A percentile compares a stretch with the other conserved stretches of the same genome.
These are phyloP conservation scores for Hippocampus abdominalis DNA, from an alignment of 2,113 vertebrate species.

Conservation along the genomic window DNA sequence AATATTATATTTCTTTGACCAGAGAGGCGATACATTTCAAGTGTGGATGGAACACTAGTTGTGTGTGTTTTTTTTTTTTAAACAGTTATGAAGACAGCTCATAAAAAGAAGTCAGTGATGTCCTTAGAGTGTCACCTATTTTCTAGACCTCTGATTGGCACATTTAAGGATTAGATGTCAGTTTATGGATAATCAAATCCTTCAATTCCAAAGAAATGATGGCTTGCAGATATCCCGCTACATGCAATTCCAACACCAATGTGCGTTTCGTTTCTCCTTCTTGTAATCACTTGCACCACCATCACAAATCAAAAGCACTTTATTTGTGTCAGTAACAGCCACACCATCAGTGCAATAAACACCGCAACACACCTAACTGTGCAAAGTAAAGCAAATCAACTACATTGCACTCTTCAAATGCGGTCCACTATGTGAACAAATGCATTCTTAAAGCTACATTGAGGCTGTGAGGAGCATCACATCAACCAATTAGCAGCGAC, in stretches of 20 bases:
- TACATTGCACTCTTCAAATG: neutral
- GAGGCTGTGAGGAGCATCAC: constrained; percentile 35
- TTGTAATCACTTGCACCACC: constrained; percentile 1
- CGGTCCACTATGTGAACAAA: constrained; percentile 3
- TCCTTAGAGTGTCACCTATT: no score
- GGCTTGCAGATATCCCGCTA: neutral
- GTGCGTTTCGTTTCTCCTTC: neutral
- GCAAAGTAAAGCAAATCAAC: constrained; percentile 1
- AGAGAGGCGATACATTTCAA: no score
- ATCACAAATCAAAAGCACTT: constrained; percentile 30
- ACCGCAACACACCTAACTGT: constrained; percentile 12
- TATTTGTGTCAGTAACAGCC: neutral
- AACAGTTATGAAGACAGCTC: no score
- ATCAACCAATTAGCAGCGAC: constrained; percentile 29
- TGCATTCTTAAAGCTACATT: constrained; percentile 33
- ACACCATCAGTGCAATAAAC: neutral
- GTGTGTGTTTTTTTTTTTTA: no score
- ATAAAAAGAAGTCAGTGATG: no score
- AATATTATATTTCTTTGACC: no score
- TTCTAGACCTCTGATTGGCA: no score
- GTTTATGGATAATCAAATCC: no score
- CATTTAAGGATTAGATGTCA: no score
- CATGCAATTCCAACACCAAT: neutral
- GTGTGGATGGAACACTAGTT: no score
- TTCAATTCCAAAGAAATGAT: no score